Evolutionary conservation across 2,113 vertebrate genomes (phyloP).

Genomic region (Desmodus rotundus): DNA sequence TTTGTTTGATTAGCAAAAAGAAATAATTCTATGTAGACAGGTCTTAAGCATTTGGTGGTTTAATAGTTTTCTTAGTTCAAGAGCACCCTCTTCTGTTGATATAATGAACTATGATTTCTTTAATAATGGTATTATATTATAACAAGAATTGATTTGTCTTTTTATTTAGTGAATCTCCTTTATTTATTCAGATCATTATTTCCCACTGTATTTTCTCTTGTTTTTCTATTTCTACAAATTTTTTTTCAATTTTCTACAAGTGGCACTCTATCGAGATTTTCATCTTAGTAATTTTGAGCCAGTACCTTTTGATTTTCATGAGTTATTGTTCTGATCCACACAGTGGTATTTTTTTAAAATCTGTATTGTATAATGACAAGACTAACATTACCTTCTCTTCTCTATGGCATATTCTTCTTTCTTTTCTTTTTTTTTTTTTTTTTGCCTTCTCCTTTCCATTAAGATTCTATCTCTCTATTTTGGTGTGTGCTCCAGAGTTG

Average conservation of each 20-base stretch:
- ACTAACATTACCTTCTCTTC: neutral
- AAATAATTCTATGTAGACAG: neutral
- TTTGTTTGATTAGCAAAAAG: neutral
- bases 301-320: neutral
- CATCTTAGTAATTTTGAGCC: neutral
- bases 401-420: too few relatives aligned
- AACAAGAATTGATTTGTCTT: neutral
- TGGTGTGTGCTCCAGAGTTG: neutral
- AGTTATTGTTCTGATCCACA: neutral
- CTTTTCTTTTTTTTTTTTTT: too few relatives aligned
- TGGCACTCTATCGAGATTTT: neutral
- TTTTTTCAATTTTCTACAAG: neutral
- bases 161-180: neutral
- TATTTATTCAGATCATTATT: neutral
- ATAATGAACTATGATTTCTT: conserved; percentile 38
- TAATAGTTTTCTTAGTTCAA: conserved; percentile 37
- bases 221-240: neutral
- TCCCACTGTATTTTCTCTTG: neutral
- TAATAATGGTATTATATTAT: neutral
- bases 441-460: neutral
- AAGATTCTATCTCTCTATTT: neutral
- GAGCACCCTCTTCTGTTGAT: conserved; percentile 58
- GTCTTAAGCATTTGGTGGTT: neutral
- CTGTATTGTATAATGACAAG: neutral
- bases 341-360: neutral